Conservation (phyloP, 2,888 invertebrate species). For the Standfussiana lucernea region DNA sequence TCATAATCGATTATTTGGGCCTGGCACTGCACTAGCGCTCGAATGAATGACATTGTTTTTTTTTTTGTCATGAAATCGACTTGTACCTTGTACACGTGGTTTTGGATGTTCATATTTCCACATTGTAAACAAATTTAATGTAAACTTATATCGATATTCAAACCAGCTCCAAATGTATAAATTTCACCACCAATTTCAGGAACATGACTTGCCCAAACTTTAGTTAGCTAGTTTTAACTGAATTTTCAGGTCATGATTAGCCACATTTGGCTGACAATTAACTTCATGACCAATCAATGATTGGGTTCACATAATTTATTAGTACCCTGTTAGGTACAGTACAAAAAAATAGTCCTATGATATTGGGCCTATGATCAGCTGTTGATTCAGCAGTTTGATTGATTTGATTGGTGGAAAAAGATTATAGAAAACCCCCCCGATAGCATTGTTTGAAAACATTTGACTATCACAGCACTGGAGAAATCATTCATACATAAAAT, state of each 20-base stretch:
- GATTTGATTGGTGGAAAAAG: too few relatives aligned
- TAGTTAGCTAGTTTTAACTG: background rate
- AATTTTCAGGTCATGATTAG: background rate
- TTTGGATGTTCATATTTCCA: background rate
- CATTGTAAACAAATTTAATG: constrained; percentile 10
- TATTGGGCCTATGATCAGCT: background rate
- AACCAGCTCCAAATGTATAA: too few relatives aligned
- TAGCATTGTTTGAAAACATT: background rate
- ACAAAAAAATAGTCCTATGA: background rate
- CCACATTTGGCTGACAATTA: background rate
- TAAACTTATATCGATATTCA: background rate
- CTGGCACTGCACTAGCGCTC: constrained; percentile 5
- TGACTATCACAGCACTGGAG: background rate
- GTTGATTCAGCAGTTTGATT: background rate
- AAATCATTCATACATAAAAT: background rate
- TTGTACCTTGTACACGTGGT: constrained; percentile 30
- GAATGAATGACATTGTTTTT: background rate
- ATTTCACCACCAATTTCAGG: background rate
- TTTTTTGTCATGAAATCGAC: background rate
- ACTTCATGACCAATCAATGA: background rate
- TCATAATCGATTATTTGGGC: background rate
- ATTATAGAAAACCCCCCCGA: background rate
- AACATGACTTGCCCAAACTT: background rate
- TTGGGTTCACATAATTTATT: background rate
- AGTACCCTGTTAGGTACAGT: background rate